Evolutionary conservation across 1,140 invertebrate genomes (phyloP).

Genomic region (Leptopilina clavipes): DNA sequence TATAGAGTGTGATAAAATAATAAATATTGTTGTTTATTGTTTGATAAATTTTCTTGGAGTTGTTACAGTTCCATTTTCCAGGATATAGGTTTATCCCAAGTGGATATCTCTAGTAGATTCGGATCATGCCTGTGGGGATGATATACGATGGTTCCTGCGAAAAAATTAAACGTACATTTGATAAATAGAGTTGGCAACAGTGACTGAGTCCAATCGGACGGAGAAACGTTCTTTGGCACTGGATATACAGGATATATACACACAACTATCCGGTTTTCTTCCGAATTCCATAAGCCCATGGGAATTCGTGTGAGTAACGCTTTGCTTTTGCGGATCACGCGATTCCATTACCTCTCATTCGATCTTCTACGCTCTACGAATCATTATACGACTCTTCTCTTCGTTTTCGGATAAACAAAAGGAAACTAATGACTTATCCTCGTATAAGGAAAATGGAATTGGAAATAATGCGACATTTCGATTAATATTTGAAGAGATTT

Average conservation of each 20-base stretch:
- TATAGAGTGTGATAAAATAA: not conserved
- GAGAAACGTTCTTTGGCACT: conserved; percentile 35
- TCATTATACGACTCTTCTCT: conserved; percentile 10
- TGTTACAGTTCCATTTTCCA: conserved; percentile 66
- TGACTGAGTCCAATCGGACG: conserved; percentile 52
- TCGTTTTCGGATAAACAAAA: not conserved
- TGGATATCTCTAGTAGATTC: conserved; percentile 36
- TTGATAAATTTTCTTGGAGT: conserved; percentile 59
- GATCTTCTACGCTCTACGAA: conserved; percentile 33
- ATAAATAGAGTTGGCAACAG: conserved; percentile 69
- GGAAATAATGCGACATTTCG: not conserved
- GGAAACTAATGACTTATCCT: not conserved
- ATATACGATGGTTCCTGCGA: conserved; percentile 66
- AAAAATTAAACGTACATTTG: conserved; percentile 73
- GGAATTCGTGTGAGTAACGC: conserved; percentile 46
- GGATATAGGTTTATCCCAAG: conserved; percentile 32
- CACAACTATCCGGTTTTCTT: conserved; percentile 56
- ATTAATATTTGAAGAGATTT: too few relatives aligned
- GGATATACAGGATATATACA: conserved; percentile 45
- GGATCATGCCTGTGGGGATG: conserved; percentile 67
- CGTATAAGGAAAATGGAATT: not conserved
- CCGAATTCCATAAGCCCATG: conserved; percentile 59
- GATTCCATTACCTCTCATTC: conserved; percentile 42
- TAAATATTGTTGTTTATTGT: conserved; percentile 54
- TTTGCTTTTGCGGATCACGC: conserved; percentile 42